Evolutionary conservation across 2,113 vertebrate species (phyloP), one percentile per base, ranked within the genome.

Genomic region (Axis porcinus): DNA sequence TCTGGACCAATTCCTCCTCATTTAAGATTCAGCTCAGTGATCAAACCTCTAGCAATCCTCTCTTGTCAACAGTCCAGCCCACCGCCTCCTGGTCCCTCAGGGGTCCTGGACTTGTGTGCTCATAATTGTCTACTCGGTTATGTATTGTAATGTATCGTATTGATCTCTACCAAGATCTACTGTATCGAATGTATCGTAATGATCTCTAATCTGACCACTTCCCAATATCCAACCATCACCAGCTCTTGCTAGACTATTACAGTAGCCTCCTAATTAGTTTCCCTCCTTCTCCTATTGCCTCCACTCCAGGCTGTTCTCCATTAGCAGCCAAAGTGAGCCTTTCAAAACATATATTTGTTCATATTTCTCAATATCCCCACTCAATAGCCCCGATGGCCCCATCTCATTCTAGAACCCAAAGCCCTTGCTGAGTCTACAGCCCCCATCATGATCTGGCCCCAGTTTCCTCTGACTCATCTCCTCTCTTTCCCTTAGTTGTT

Each of bases 81-180:
- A n/a, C 47, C 3, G 0, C 33, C 50, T 47, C 67, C 60, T 45
- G n/a, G 6, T 28, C 88, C 3, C 0, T 14, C n/a, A 3, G 16
- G 17, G n/a, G 47, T 57, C 47, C 70, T 55, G 33, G n/a, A 25
- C 82, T 54, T 58, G 50, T n/a, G 14, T 28, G 30, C 33, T 89
- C 85, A 25, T 33, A 30, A 60, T 1, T 21, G 1, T 78, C 92
- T 52, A 43, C 43, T 74, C 0, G 36, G 10, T 74, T 40, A 25
- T 74, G 36, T 40, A 74, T 70, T 5, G 1, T 70, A 11, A 74
- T 62, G 12, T 12, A 19, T 16, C 52, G 0, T 28, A 40, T 33
- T 13, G 6, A 4, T 57, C 50, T 85, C 40, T 57, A 14, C 13
- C 10, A 0, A 13, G 67, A 74, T 74, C 67, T 74, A 40, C 3